Evolutionary conservation across 2,888 invertebrate species (phyloP), one percentile per base, ranked within the genome.

Genomic region (Encarsia formosa): DNA sequence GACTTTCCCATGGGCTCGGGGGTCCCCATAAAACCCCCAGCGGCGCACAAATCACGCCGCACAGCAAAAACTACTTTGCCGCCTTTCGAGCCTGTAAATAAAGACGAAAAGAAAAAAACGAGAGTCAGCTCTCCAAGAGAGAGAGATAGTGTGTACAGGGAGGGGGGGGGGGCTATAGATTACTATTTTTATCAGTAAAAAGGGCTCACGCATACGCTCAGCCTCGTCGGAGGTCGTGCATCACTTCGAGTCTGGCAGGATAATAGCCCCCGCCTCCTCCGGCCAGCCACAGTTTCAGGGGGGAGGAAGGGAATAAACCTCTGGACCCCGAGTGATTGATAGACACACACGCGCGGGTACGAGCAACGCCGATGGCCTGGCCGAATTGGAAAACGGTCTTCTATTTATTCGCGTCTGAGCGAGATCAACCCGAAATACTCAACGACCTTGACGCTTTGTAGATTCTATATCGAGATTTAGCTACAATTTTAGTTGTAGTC

Each of bases 221-320:
- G 34, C 20, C 43, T 52, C 52, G 31, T 29, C 57, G 69, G 69
- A 67, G 71, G 70, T 70, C 70, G 71, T 71, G 71, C 69, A 71
- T 71, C 71, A 71, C 68, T 63, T 63, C 15, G 63, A 67, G 66
- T 63, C 69, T 71, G 71, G 71, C 71, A 71, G 71, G 70, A 71
- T 71, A 71, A 71, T 71, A 67, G 70, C 66, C 66, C 63, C 63
- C 40, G 41, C 62, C 59, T 70, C 66, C 66, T 63, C 63, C 40
- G 41, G 61, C 59, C 34, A 19, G 47, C 44, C 49, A 52, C 37
- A 37, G 40, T 39, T 38, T 24, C 40, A 35, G 29, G 44, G 32
- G 23, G 18, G 40, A 26, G 60, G 29, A 34, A 40, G 6, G 35
- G n/a, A 20, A 37, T 23, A 32, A 20, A 47, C 34, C 47, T 47